Percentiles rank a stretch among this genome's conserved stretches.
These are phyloP conservation scores for Eupithecia abbreviata DNA, from an alignment of 2,888 invertebrate genomes.

Conservation along the genomic window DNA sequence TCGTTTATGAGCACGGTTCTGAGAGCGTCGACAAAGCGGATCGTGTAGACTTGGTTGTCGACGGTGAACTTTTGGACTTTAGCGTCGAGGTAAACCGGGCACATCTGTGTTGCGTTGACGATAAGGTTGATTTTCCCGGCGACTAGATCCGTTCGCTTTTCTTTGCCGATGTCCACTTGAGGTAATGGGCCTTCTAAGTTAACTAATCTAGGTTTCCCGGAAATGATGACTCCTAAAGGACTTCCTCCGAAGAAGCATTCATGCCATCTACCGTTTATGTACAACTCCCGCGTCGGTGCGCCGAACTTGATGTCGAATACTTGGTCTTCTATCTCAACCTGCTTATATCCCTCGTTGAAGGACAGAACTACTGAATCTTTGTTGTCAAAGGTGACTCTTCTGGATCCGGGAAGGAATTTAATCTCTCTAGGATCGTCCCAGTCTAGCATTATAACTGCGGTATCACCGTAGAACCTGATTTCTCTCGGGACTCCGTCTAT, in stretches of 20 bases:
- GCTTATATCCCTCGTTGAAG: conserved; percentile 88
- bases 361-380: conserved; percentile 86
- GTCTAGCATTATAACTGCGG: conserved; percentile 92
- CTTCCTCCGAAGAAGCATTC: conserved; percentile 97
- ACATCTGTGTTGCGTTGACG: conserved; percentile 90
- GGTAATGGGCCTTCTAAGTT: conserved; percentile 96
- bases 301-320: conserved; percentile 93
- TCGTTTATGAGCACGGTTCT: conserved; percentile 91
- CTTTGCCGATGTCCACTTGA: conserved; percentile 94
- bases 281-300: conserved; percentile 95
- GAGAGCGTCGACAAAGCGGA: conserved; percentile 91
- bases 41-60: conserved; percentile 87
- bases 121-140: conserved; percentile 93
- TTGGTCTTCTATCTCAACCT: conserved; percentile 89
- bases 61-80: conserved; percentile 91
- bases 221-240: conserved; percentile 91
- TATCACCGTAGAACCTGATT: conserved; percentile 93
- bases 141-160: conserved; percentile 90
- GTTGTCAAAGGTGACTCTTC: conserved; percentile 90
- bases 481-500: conserved; percentile 92
- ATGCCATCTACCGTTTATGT: conserved; percentile 94
- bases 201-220: conserved; percentile 89
- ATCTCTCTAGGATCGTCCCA: conserved; percentile 94
- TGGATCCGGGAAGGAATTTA: conserved; percentile 91
- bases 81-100: conserved; percentile 92